phyloP scores from a whole-genome alignment of 2,888 invertebrate genomes.

The Tryphoninae sp. region DNA sequence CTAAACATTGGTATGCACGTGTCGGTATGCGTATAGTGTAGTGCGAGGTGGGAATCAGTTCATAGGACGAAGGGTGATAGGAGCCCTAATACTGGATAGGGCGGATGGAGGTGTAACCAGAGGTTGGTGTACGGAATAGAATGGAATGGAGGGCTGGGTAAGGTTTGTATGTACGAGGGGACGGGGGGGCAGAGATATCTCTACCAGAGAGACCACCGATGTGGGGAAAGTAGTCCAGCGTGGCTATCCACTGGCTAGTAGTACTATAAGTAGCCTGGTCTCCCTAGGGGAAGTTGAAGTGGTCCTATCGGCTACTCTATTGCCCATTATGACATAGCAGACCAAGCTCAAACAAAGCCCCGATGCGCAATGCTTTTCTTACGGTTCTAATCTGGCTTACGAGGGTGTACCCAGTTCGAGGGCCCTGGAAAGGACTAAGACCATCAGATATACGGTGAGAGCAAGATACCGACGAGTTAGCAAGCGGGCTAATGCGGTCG shows the following conservation, averaged over 20 bases:
- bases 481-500: constrained; percentile 37
- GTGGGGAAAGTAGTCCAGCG: constrained; percentile 52
- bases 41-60: constrained; percentile 15
- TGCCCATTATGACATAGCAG: constrained; percentile 75
- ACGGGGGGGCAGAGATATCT: constrained; percentile 34
- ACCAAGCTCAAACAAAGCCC: constrained; percentile 75
- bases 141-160: constrained; percentile 54
- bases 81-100: constrained; percentile 35
- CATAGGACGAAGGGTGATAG: constrained; percentile 16
- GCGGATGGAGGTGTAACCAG: constrained; percentile 24
- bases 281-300: constrained; percentile 72
- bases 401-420: constrained; percentile 15
- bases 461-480: constrained; percentile 39
- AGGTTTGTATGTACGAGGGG: constrained; percentile 33
- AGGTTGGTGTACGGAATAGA: constrained; percentile 48
- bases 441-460: constrained; percentile 23
- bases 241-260: constrained; percentile 21
- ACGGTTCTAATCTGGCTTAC: constrained; percentile 76
- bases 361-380: constrained; percentile 75
- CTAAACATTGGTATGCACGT: constrained; percentile 1
- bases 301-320: constrained; percentile 75
- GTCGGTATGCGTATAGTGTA: constrained; percentile 1
- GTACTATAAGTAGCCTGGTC: constrained; percentile 65
- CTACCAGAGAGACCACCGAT: constrained; percentile 42
- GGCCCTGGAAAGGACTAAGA: constrained; percentile 39